These are phyloP conservation scores for Odontophorus gujanensis DNA, from an alignment of 2,113 vertebrate genomes.

Conservation along the genomic window DNA sequence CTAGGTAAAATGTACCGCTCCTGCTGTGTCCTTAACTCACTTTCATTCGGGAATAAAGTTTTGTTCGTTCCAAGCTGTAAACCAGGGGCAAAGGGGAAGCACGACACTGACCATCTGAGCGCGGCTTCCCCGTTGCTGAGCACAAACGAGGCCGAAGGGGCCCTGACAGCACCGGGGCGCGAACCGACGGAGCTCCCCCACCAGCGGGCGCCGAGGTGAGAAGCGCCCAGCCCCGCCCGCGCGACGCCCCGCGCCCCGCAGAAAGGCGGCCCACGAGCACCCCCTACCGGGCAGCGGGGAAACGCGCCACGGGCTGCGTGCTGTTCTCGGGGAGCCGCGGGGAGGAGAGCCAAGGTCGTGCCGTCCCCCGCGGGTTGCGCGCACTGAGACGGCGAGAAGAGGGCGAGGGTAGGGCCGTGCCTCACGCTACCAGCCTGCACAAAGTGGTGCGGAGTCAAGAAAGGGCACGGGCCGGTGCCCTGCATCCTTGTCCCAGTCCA, in stretches of 20 bases:
- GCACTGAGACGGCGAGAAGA: no score
- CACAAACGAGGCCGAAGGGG: background rate
- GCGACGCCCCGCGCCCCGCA: background rate
- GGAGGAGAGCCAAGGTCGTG: no score
- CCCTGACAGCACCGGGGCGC: no score
- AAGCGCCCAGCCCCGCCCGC: no score
- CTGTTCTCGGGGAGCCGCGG: no score
- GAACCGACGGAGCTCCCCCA: no score
- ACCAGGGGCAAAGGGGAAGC: background rate
- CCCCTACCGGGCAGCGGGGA: background rate
- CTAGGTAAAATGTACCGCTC: background rate
- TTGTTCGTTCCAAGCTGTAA: background rate
- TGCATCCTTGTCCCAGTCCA: accelerated
- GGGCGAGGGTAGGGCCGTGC: no score
- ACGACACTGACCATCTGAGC: background rate
- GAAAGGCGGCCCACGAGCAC: background rate
- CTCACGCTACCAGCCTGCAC: no score
- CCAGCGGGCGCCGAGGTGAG: no score
- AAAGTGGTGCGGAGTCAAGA: background rate
- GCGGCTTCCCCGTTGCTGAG: background rate
- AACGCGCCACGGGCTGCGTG: background rate
- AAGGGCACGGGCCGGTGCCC: background rate
- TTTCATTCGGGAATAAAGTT: background rate
- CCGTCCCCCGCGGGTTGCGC: no score
- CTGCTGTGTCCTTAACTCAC: background rate